phyloP scores from a whole-genome alignment of 2,888 invertebrate genomes.

The Cinara cedri region DNA sequence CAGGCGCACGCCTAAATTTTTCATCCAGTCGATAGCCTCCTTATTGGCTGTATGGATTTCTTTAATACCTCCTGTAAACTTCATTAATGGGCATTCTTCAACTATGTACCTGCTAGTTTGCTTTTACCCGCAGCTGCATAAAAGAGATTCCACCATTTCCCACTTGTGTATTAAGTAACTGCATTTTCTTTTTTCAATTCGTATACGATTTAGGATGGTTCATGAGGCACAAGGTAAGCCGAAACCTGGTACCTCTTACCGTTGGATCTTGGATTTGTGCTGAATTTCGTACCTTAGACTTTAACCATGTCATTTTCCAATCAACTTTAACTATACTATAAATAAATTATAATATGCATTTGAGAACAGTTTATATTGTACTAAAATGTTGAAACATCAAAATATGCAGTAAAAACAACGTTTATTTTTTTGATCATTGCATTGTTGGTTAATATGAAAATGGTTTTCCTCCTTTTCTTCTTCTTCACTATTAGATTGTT shows the following conservation, averaged over 20 bases:
- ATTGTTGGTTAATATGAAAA: slow-evolving; percentile 7
- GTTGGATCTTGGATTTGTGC: too few species aligned
- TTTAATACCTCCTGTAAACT: too few species aligned
- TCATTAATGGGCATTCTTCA: too few species aligned
- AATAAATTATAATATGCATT: slow-evolving; percentile 3
- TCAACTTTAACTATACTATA: too few species aligned
- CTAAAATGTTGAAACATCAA: slow-evolving; percentile 3
- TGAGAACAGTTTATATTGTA: neutral
- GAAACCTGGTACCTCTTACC: too few species aligned
- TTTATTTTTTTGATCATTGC: slow-evolving; percentile 19
- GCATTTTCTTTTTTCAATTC: neutral
- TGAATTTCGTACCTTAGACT: too few species aligned
- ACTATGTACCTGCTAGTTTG: too few species aligned
- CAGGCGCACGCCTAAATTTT: neutral
- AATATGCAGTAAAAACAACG: slow-evolving; percentile 14
- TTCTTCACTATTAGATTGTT: slow-evolving; percentile 20
- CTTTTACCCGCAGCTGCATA: too few species aligned
- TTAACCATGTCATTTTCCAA: too few species aligned
- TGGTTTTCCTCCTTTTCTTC: slow-evolving; percentile 12
- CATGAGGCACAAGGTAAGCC: neutral
- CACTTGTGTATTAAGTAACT: too few species aligned
- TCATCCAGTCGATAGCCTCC: neutral
- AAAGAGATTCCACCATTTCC: neutral
- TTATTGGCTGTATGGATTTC: neutral
- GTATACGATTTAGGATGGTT: neutral